Evolutionary conservation across 2,113 vertebrate species (phyloP).

Genomic region (Amia ocellicauda): DNA sequence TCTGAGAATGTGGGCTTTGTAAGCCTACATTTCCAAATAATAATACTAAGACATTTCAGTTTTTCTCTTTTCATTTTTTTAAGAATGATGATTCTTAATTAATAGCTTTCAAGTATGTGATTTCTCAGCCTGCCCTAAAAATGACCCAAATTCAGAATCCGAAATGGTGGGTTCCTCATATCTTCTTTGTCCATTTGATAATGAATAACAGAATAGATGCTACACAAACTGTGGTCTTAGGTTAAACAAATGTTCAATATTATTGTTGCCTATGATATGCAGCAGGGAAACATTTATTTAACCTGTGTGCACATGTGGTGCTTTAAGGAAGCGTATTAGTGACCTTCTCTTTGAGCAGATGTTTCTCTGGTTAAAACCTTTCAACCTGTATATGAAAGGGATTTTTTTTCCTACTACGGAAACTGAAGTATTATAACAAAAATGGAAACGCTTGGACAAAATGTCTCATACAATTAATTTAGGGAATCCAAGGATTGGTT

Average conservation of each 20-base stretch:
- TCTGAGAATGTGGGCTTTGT: too few species aligned
- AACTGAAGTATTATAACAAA: not conserved
- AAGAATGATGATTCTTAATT: too few species aligned
- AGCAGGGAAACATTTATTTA: conserved; percentile 27
- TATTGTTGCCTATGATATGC: not conserved
- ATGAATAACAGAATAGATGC: not conserved
- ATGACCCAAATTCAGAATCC: not conserved
- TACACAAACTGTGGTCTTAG: not conserved
- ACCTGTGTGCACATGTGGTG: conserved; percentile 17
- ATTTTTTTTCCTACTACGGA: not conserved
- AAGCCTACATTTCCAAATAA: too few species aligned
- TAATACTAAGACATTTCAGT: too few species aligned
- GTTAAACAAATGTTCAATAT: conserved; percentile 15
- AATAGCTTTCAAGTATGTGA: not conserved
- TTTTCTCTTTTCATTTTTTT: too few species aligned
- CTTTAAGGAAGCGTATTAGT: conserved; percentile 39
- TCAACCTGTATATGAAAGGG: not conserved
- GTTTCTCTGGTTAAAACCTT: conserved; percentile 10
- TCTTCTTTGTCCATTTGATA: not conserved
- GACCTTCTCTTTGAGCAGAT: conserved; percentile 26
- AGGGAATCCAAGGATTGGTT: too few species aligned
- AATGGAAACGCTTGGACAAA: too few species aligned
- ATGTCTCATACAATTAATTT: too few species aligned
- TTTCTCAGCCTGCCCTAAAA: not conserved
- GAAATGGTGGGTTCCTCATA: not conserved